Evolutionary conservation across 2,113 vertebrate genomes (phyloP), one percentile per base, ranked within the genome.

Genomic region (Passer domesticus): DNA sequence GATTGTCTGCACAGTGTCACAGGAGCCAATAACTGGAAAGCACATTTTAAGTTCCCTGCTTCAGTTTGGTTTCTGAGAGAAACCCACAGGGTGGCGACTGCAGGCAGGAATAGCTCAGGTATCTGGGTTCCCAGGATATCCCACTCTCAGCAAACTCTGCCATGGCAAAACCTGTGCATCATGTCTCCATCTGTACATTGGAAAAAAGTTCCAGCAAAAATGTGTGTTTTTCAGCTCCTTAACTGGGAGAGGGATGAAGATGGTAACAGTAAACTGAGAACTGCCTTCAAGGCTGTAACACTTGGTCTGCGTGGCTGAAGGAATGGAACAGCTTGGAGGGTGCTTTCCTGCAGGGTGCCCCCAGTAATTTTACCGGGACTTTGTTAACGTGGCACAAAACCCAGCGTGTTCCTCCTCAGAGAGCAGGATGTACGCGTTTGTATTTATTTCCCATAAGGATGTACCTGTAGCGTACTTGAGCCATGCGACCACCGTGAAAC

Each of bases 281-380:
- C 20, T 39, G 27, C 63, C 15, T 59, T 59, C 22, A 63, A 3
- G 1, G 0, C 25, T n/a, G 11, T 30, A 56, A 37, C 10, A 3
- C 11, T 21, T 16, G 13, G 8, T 75, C 41, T 66, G 37, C 23
- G 37, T 56, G 16, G 37, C 62, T 28, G 20, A 25, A 50, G 50
- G 66, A 64, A 16, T 9, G 16, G 27, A 52, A 47, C 2, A 28
- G 25, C 12, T 7, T 31, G 24, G 30, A 31, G 0, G 2, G 9
- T 46, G 25, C 28, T 46, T 27, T 78, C 23, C 55, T 30, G 28
- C 39, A 37, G n/a, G 7, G 15, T 19, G 4, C 53, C 6, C 27
- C 37, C 9, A 9, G 15, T 0, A 7, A 23, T 15, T 18, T 33
- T 12, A 43, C 25, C 11, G 5, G 41, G 1, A 11, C 5, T 3